Evolutionary conservation across 2,113 vertebrate species (phyloP).

Genomic region (Trichomycterus rosablanca): DNA sequence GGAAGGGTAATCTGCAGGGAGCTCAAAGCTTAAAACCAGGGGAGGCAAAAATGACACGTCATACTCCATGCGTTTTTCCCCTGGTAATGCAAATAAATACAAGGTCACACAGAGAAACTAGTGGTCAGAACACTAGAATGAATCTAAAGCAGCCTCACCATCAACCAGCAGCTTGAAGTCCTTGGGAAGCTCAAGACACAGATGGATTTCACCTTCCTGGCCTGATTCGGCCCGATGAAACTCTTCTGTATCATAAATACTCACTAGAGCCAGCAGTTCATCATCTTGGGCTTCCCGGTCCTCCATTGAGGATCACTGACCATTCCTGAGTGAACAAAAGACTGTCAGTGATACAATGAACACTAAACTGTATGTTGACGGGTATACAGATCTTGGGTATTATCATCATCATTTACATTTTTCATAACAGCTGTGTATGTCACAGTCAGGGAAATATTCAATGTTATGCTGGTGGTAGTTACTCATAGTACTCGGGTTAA

Average conservation of each 20-base stretch:
- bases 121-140: not conserved
- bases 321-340: slow-evolving; percentile 59
- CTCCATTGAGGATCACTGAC: slow-evolving; percentile 87
- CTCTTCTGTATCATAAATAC: slow-evolving; percentile 92
- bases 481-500: too few species aligned
- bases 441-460: too few species aligned
- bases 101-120: not conserved
- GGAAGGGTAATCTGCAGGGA: slow-evolving; percentile 87
- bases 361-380: too few species aligned
- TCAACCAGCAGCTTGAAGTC: slow-evolving; percentile 82
- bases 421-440: too few species aligned
- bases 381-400: too few species aligned
- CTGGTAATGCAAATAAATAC: slow-evolving; percentile 56
- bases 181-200: slow-evolving; percentile 81
- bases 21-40: slow-evolving; percentile 88
- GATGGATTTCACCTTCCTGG: slow-evolving; percentile 84
- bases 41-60: slow-evolving; percentile 86
- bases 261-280: slow-evolving; percentile 91
- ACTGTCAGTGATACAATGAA: not conserved
- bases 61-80: slow-evolving; percentile 71
- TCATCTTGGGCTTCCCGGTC: slow-evolving; percentile 92
- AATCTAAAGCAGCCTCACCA: slow-evolving; percentile 63
- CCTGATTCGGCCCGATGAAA: slow-evolving; percentile 79
- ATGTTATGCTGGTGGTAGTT: too few species aligned
- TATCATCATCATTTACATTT: too few species aligned